phyloP scores from a whole-genome alignment of 2,797 vertebrate species.

The Melanotaenia maccullochi region DNA sequence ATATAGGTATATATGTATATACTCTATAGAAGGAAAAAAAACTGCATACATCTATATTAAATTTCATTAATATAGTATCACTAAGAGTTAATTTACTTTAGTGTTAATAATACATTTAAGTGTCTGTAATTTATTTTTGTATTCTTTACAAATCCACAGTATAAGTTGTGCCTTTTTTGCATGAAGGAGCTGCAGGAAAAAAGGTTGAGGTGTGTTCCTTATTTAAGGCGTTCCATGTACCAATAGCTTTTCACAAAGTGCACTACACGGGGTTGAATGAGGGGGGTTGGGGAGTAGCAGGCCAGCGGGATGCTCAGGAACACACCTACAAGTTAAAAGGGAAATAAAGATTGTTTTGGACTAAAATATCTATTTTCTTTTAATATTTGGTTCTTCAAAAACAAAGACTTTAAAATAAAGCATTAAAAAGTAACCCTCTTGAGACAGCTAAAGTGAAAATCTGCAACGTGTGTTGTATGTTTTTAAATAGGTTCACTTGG shows the following conservation, averaged over 20 bases:
- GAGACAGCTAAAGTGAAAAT: slow-evolving; percentile 50
- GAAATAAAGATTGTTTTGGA: slow-evolving; percentile 49
- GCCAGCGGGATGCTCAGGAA: slow-evolving; percentile 51
- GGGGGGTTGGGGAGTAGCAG: neutral
- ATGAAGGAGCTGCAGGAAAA: slow-evolving; percentile 45
- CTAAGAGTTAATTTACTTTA: slow-evolving; percentile 72
- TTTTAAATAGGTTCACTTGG: slow-evolving; percentile 45
- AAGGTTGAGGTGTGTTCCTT: slow-evolving; percentile 71
- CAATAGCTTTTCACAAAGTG: slow-evolving; percentile 83
- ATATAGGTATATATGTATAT: slow-evolving; percentile 78
- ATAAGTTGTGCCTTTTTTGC: slow-evolving; percentile 76
- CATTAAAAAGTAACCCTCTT: slow-evolving; percentile 59
- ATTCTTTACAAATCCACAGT: slow-evolving; percentile 80
- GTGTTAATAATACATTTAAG: slow-evolving; percentile 69
- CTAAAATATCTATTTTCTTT: slow-evolving; percentile 58
- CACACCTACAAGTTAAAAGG: slow-evolving; percentile 55
- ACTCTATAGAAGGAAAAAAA: slow-evolving; percentile 70
- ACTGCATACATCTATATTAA: slow-evolving; percentile 78
- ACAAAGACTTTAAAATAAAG: slow-evolving; percentile 68
- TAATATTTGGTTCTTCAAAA: slow-evolving; percentile 71
- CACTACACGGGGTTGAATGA: slow-evolving; percentile 58
- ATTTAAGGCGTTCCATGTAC: slow-evolving; percentile 84
- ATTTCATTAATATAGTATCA: slow-evolving; percentile 75
- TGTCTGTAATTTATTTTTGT: slow-evolving; percentile 58
- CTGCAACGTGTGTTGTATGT: slow-evolving; percentile 34